Evolutionary conservation across 1,140 invertebrate species (phyloP).

Genomic region (Drosophila repletoides): DNA sequence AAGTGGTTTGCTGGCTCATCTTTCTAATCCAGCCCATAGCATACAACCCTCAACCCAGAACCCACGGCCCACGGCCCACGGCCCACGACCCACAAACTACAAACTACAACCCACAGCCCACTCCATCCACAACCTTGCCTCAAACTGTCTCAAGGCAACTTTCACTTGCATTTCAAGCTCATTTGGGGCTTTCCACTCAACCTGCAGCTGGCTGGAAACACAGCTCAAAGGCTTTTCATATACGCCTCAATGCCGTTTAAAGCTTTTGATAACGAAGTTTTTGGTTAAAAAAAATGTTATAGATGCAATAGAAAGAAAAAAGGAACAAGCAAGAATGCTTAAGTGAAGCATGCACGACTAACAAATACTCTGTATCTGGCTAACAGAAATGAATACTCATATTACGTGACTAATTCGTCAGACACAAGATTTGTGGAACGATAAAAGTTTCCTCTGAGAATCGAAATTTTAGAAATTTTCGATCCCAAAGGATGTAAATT

Average conservation of each 20-base stretch:
- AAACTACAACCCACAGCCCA: neutral
- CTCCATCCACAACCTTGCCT: neutral
- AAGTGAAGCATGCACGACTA: no score
- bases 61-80: neutral
- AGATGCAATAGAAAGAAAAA: no score
- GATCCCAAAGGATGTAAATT: no score
- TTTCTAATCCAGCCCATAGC: constrained; percentile 6
- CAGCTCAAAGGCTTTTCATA: constrained; percentile 37
- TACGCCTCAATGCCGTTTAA: constrained; percentile 38
- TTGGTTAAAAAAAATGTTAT: constrained; percentile 13
- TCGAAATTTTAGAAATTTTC: no score
- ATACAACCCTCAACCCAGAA: neutral
- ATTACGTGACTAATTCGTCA: no score
- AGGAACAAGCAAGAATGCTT: no score
- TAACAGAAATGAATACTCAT: no score
- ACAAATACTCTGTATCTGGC: no score
- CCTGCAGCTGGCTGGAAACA: neutral
- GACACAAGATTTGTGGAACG: no score
- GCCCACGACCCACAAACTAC: constrained; percentile 1
- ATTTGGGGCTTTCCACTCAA: neutral
- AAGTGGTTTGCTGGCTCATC: constrained; percentile 20
- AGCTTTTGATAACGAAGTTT: constrained; percentile 34
- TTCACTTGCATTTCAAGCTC: constrained; percentile 31
- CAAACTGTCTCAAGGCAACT: constrained; percentile 50
- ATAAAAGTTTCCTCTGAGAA: no score